Conservation (phyloP, 64 coral and sea anemone species). For the Stichodactyla helianthus region DNA sequence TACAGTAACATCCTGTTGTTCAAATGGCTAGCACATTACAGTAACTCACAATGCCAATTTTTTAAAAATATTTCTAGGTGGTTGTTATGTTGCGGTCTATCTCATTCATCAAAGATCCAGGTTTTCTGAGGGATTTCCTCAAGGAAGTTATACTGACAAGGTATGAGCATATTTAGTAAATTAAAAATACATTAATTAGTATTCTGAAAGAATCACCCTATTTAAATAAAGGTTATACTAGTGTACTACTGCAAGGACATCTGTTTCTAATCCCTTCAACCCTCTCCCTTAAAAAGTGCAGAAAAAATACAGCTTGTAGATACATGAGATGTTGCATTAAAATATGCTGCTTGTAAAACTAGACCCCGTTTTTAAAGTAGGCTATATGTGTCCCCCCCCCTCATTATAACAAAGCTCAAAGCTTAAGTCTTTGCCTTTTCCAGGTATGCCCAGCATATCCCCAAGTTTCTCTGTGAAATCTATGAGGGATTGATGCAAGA, state of each 20-base stretch:
- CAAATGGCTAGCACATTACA: not conserved
- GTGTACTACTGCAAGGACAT: too few species aligned
- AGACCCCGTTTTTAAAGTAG: too few species aligned
- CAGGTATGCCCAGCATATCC: slow-evolving; percentile 60
- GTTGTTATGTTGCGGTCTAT: slow-evolving; percentile 70
- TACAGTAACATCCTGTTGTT: not conserved
- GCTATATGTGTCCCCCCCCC: too few species aligned
- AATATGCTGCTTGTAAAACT: too few species aligned
- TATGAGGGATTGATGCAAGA: slow-evolving; percentile 95
- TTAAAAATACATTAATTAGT: too few species aligned
- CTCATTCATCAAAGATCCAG: slow-evolving; percentile 76
- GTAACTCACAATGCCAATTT: too few species aligned
- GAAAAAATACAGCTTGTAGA: too few species aligned
- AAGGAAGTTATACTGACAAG: slow-evolving; percentile 56
- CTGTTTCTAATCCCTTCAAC: too few species aligned
- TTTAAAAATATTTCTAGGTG: slow-evolving; percentile 29
- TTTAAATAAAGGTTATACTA: too few species aligned
- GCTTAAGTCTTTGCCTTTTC: not conserved
- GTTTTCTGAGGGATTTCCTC: slow-evolving; percentile 53
- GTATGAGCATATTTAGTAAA: not conserved
- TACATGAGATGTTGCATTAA: too few species aligned
- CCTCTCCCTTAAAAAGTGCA: too few species aligned
- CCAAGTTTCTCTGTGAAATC: slow-evolving; percentile 70
- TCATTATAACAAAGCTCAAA: not conserved
- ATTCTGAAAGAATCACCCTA: too few species aligned